Evolutionary conservation across 2,113 vertebrate genomes (phyloP).

Genomic region (Pituophis catenifer): DNA sequence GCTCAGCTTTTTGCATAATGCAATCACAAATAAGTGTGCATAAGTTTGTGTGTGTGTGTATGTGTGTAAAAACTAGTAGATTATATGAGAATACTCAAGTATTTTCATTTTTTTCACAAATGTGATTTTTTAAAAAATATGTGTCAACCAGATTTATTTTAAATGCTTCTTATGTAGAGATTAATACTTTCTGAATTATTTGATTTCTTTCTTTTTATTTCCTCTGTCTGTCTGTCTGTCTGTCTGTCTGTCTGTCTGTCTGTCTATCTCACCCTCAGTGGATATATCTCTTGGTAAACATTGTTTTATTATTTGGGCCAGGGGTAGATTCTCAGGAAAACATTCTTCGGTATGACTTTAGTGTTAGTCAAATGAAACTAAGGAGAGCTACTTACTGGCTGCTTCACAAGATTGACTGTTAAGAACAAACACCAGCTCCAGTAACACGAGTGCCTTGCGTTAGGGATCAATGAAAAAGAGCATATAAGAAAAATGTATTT

Average conservation of each 20-base stretch:
- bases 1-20: slow-evolving; percentile 86
- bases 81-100: slow-evolving; percentile 85
- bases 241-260: slow-evolving; percentile 44
- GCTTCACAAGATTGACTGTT: slow-evolving; percentile 61
- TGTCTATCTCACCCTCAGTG: slow-evolving; percentile 72
- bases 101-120: slow-evolving; percentile 90
- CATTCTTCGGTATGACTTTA: slow-evolving; percentile 67
- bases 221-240: slow-evolving; percentile 40
- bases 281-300: slow-evolving; percentile 75
- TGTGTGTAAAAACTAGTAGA: slow-evolving; percentile 75
- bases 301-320: slow-evolving; percentile 80
- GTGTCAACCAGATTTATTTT: slow-evolving; percentile 89
- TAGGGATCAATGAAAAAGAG: slow-evolving; percentile 52
- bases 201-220: slow-evolving; percentile 22
- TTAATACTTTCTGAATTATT: slow-evolving; percentile 55
- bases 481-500: slow-evolving; percentile 47
- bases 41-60: slow-evolving; percentile 7
- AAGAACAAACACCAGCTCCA: slow-evolving; percentile 36
- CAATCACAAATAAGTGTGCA: slow-evolving; percentile 84
- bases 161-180: slow-evolving; percentile 83
- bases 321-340: slow-evolving; percentile 83
- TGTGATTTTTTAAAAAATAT: slow-evolving; percentile 79
- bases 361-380: slow-evolving; percentile 62
- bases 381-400: slow-evolving; percentile 52
- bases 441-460: slow-evolving; percentile 45